Conservation (phyloP, 2,888 invertebrate genomes). For the Tetragnatha montana region DNA sequence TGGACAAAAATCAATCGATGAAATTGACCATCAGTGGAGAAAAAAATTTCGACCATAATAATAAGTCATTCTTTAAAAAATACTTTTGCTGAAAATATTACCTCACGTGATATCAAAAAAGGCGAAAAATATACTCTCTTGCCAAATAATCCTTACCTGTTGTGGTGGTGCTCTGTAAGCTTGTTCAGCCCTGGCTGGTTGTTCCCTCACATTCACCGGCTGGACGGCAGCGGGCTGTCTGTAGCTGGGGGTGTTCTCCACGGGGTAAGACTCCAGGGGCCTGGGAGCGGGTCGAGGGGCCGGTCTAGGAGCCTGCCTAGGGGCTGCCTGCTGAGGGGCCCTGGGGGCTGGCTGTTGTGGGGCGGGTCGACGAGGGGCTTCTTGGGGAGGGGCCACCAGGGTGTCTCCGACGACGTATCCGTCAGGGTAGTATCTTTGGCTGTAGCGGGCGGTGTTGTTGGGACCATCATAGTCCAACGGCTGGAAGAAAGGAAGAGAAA, state of each 20-base stretch:
- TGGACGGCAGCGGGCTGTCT: constrained; percentile 13
- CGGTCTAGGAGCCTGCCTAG: constrained; percentile 39
- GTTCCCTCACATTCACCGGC: constrained; percentile 11
- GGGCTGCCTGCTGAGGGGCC: constrained; percentile 15
- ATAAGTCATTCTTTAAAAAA: no score
- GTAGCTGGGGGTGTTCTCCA: constrained; percentile 32
- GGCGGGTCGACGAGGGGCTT: constrained; percentile 42
- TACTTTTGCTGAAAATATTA: no score
- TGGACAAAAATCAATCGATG: no score
- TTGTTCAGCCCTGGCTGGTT: constrained; percentile 16
- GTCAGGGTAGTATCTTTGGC: constrained; percentile 75
- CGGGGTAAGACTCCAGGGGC: constrained; percentile 38
- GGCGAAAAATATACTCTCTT: no score
- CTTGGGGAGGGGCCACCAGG: constrained; percentile 61
- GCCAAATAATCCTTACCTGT: background rate
- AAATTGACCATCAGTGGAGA: no score
- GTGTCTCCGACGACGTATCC: constrained; percentile 71
- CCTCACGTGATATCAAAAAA: no score
- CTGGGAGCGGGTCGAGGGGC: constrained; percentile 42
- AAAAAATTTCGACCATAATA: no score
- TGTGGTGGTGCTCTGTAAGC: background rate
- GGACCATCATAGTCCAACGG: constrained; percentile 72
- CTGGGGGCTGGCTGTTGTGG: constrained; percentile 33
- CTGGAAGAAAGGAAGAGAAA: constrained; percentile 37
- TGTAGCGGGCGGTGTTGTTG: constrained; percentile 75